A percentile compares a stretch with the other conserved stretches of the same genome.
Evolutionary conservation across 1,140 invertebrate genomes (phyloP).

Genomic region (Eueides isabella): DNA sequence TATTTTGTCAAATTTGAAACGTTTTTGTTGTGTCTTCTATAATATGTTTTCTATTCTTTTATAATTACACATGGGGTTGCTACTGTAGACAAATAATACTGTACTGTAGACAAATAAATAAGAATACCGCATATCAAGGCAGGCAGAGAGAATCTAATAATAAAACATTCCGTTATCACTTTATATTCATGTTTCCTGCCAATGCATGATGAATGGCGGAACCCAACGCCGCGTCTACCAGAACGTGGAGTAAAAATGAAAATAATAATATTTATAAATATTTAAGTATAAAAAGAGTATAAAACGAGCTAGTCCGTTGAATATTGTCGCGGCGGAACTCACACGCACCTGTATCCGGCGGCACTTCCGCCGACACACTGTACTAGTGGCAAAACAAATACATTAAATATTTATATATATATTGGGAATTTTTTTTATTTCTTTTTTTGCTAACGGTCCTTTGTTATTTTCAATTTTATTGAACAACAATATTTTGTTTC

Average conservation of each 20-base stretch:
- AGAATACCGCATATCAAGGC: too few relatives aligned
- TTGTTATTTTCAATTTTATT: not conserved
- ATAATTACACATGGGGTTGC: not conserved
- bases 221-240: too few relatives aligned
- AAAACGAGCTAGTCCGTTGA: slow-evolving; percentile 2
- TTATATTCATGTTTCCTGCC: too few relatives aligned
- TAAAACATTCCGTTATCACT: too few relatives aligned
- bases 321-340: slow-evolving; percentile 44
- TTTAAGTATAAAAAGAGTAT: not conserved
- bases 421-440: too few relatives aligned
- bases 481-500: too few relatives aligned
- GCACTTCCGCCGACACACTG: slow-evolving; percentile 42
- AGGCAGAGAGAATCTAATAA: too few relatives aligned
- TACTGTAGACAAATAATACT: not conserved
- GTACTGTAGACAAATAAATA: too few relatives aligned
- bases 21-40: not conserved
- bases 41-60: not conserved
- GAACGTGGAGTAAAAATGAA: too few relatives aligned
- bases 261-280: too few relatives aligned
- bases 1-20: not conserved
- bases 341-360: slow-evolving; percentile 62
- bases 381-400: slow-evolving; percentile 24
- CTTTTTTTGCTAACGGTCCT: not conserved
- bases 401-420: not conserved
- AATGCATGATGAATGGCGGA: too few relatives aligned